These are phyloP conservation scores for Desmodus rotundus DNA, from an alignment of 2,113 vertebrate species.

Conservation along the genomic window DNA sequence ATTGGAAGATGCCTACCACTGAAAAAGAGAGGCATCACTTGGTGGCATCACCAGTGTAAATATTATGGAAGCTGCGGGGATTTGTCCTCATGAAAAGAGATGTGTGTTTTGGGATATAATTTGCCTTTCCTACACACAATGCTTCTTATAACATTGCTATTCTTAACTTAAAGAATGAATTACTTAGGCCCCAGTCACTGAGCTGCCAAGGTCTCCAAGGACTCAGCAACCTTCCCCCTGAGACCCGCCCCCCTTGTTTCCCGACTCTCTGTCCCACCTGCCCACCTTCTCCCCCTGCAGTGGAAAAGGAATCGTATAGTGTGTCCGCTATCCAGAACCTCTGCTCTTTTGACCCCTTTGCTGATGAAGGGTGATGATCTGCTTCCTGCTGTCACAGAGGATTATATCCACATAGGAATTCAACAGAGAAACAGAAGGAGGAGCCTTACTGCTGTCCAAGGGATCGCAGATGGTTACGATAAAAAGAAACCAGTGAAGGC, in stretches of 20 bases:
- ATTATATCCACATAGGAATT: conserved; percentile 99
- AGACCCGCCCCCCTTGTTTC: too few species aligned
- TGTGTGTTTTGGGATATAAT: not conserved
- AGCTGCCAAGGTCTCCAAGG: too few species aligned
- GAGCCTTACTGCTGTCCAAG: conserved; percentile 84
- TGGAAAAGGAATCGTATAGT: conserved; percentile 91
- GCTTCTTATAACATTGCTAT: not conserved
- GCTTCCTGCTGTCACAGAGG: conserved; percentile 96
- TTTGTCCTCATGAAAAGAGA: not conserved
- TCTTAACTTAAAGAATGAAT: not conserved
- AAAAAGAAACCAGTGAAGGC: too few species aligned
- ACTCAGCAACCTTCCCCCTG: too few species aligned
- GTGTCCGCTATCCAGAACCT: conserved; percentile 99
- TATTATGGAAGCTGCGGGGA: not conserved
- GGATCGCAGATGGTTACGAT: too few species aligned
- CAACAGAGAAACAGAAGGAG: conserved; percentile 98
- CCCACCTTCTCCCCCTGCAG: conserved; percentile 71
- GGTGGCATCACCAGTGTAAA: not conserved
- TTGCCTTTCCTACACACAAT: not conserved
- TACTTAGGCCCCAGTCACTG: not conserved
- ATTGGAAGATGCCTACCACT: not conserved
- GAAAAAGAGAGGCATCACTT: not conserved
- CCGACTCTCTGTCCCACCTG: conserved; percentile 25
- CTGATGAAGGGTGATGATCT: conserved; percentile 99
- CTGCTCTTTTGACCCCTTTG: conserved; percentile 98